Conservation (phyloP, 2,888 invertebrate species). For the Noctua janthina region DNA sequence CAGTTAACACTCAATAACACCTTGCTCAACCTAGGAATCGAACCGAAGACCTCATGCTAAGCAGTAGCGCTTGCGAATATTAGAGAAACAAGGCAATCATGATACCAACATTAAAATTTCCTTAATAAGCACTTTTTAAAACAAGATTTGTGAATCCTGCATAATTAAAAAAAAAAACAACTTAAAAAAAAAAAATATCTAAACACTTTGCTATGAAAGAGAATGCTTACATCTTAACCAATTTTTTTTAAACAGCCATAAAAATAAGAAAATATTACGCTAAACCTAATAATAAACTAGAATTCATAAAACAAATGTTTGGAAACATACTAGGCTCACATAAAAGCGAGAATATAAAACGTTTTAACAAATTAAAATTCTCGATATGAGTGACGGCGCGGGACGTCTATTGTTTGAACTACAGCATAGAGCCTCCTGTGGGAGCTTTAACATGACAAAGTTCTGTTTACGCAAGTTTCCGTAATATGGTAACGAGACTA, state of each 20-base stretch:
- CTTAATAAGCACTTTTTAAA: too few relatives aligned
- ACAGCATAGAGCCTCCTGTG: background rate
- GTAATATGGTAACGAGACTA: background rate
- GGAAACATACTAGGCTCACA: conserved; percentile 1
- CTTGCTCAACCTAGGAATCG: too few relatives aligned
- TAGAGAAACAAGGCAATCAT: too few relatives aligned
- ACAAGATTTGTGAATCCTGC: too few relatives aligned
- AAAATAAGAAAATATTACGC: background rate
- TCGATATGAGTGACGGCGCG: background rate
- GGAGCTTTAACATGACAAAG: background rate
- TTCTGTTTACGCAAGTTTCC: conserved; percentile 15
- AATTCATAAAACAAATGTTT: background rate
- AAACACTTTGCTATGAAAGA: background rate
- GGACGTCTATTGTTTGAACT: background rate
- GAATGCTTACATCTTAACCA: background rate
- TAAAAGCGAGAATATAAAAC: background rate
- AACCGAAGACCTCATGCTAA: too few relatives aligned
- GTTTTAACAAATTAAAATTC: conserved; percentile 21
- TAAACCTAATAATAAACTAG: background rate
- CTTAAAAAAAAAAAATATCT: too few relatives aligned
- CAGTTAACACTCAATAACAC: too few relatives aligned
- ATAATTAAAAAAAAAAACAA: too few relatives aligned
- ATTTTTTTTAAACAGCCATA: background rate
- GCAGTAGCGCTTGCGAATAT: too few relatives aligned
- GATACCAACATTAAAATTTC: too few relatives aligned